Conservation (phyloP, 2,797 vertebrate genomes). For the Pantherophis alleghaniensis region DNA sequence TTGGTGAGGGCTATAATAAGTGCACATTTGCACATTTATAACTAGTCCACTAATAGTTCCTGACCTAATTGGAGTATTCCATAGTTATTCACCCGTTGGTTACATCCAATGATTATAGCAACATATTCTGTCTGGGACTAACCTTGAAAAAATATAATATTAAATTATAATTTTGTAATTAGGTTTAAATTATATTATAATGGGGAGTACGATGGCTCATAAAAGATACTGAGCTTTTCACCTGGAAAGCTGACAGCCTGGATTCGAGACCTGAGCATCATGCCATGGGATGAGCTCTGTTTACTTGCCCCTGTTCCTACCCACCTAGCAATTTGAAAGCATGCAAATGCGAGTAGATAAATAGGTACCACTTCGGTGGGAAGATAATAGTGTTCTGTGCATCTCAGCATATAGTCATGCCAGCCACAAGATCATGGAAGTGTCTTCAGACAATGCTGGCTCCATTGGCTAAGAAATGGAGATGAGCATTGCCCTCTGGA, state of each 20-base stretch:
- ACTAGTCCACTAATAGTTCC: not conserved
- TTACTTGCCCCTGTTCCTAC: not conserved
- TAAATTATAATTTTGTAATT: not conserved
- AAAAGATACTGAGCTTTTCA: not conserved
- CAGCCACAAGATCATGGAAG: not conserved
- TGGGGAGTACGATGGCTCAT: accelerated
- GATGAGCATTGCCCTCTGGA: not conserved
- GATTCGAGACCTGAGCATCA: not conserved
- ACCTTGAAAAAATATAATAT: not conserved
- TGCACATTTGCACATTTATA: not conserved
- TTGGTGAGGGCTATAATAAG: not conserved
- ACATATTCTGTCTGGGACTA: not conserved
- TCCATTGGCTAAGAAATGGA: not conserved
- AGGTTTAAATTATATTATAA: not conserved
- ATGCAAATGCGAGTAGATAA: not conserved
- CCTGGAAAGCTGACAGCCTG: not conserved
- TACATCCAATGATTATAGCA: not conserved
- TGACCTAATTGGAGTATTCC: not conserved
- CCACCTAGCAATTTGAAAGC: not conserved
- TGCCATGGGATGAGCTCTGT: not conserved
- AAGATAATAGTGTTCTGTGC: not conserved
- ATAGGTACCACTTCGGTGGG: not conserved
- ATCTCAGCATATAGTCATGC: not conserved
- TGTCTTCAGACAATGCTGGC: not conserved
- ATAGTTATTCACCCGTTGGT: not conserved